Conservation (phyloP, 37 sponge, comb jelly and placozoan genomes). For the Geodia barretti region DNA sequence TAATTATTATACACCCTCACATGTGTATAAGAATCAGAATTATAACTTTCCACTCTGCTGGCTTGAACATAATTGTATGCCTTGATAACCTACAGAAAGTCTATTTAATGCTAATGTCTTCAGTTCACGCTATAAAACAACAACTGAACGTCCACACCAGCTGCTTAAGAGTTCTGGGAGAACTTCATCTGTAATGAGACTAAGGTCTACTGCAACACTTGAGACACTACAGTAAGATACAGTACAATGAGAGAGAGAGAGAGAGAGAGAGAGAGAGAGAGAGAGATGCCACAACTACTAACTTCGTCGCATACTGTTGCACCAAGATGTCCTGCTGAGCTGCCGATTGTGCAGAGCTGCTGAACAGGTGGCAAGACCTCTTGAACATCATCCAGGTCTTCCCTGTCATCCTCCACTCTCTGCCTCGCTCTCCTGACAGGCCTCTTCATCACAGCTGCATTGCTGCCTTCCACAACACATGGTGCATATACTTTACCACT, state of each 20-base stretch:
- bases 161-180: not conserved
- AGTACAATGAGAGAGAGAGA: too few relatives aligned
- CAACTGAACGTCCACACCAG: constrained; percentile 9
- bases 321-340: too few relatives aligned
- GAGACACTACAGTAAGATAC: not conserved
- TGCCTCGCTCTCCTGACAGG: too few relatives aligned
- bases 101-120: not conserved
- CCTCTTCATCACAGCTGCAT: not conserved
- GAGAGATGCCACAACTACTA: too few relatives aligned
- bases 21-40: constrained; percentile 16
- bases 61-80: constrained; percentile 29
- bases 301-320: too few relatives aligned
- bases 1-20: not conserved
- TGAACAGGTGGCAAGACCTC: constrained; percentile 33
- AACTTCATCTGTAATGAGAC: not conserved
- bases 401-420: too few relatives aligned
- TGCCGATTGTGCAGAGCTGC: too few relatives aligned
- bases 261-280: too few relatives aligned
- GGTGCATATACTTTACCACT: too few relatives aligned
- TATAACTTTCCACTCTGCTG: constrained; percentile 49
- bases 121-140: not conserved
- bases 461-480: too few relatives aligned
- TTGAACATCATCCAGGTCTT: not conserved
- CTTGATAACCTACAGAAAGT: constrained; percentile 17
- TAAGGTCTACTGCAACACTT: not conserved